Conservation (phyloP, 2,888 invertebrate genomes). For the Rhagonycha lutea region DNA sequence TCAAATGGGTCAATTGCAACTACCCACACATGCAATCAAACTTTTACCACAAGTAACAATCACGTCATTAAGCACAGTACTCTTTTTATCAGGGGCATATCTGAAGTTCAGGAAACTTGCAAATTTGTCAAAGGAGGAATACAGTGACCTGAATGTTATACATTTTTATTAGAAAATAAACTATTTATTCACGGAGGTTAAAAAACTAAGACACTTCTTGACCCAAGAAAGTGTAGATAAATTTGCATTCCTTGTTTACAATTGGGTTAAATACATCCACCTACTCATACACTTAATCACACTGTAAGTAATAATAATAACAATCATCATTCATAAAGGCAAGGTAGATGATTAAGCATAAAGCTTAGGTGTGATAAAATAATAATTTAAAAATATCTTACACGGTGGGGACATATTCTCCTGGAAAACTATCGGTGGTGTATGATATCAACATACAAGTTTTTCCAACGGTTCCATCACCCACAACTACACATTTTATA, state of each 20-base stretch:
- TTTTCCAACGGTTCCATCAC: conserved; percentile 92
- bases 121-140: no score
- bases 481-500: conserved; percentile 90
- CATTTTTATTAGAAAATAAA: not conserved
- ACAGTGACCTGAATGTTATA: not conserved
- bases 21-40: not conserved
- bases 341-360: not conserved
- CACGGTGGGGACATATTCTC: conserved; percentile 95
- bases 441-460: conserved; percentile 94
- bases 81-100: not conserved
- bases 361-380: not conserved
- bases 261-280: not conserved
- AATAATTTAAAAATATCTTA: conserved; percentile 60
- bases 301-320: not conserved
- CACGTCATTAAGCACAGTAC: not conserved
- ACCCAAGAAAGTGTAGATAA: not conserved
- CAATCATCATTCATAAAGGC: not conserved
- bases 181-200: not conserved
- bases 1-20: not conserved
- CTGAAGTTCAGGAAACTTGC: not conserved
- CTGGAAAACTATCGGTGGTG: conserved; percentile 91
- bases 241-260: not conserved
- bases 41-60: not conserved
- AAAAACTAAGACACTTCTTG: not conserved
- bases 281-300: not conserved